A percentile compares a stretch with the other conserved stretches of the same genome.
Evolutionary conservation across 2,888 invertebrate genomes (phyloP).

Genomic region (Sicus ferrugineus): DNA sequence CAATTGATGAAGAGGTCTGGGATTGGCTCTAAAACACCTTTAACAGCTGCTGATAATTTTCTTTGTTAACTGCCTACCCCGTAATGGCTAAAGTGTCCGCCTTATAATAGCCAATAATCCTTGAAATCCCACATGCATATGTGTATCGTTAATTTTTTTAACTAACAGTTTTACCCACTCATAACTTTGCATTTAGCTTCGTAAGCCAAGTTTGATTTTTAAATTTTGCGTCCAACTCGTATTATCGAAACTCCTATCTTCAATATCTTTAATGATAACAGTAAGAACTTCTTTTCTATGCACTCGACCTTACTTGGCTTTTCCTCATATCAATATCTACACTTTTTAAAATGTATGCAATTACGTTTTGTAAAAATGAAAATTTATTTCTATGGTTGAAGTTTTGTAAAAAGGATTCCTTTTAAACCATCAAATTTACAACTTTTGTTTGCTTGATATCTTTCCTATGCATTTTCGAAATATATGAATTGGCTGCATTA

Average conservation of each 20-base stretch:
- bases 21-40: slow-evolving; percentile 1
- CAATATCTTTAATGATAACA: background rate
- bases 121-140: slow-evolving; percentile 28
- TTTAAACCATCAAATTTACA: background rate
- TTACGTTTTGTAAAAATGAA: background rate
- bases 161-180: slow-evolving; percentile 21
- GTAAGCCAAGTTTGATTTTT: background rate
- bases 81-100: background rate
- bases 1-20: background rate
- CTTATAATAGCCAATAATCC: slow-evolving; percentile 19
- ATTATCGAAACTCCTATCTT: slow-evolving; percentile 1
- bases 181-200: slow-evolving; percentile 8
- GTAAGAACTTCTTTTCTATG: background rate
- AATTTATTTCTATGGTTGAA: background rate
- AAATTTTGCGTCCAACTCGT: background rate
- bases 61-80: background rate
- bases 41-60: background rate
- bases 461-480: background rate
- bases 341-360: background rate
- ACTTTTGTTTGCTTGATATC: slow-evolving; percentile 12
- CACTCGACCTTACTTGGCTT: background rate
- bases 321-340: background rate
- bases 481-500: background rate
- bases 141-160: background rate
- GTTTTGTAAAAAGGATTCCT: background rate